Conservation (phyloP, 2,888 invertebrate genomes). For the Lepidochrysops patricia region DNA sequence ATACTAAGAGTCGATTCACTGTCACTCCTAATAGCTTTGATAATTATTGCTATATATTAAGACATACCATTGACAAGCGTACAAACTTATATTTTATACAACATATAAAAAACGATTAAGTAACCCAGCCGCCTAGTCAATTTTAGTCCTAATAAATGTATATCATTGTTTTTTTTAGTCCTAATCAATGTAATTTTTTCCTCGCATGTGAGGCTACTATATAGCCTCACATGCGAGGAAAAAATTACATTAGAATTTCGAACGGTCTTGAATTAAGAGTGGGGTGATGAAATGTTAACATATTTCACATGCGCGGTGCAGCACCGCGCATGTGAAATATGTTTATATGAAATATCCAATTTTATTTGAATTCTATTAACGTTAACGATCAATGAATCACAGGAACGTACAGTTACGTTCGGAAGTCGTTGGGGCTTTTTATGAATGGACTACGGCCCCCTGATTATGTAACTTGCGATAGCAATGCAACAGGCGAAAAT, state of each 20-base stretch:
- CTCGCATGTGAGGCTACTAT: no score
- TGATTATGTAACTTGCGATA: no score
- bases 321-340: background rate
- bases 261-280: background rate
- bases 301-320: background rate
- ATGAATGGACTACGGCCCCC: background rate
- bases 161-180: no score
- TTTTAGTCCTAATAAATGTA: no score
- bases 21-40: no score
- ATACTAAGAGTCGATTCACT: no score
- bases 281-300: background rate
- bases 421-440: background rate
- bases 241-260: background rate
- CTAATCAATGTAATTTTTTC: no score
- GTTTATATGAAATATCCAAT: background rate
- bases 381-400: background rate
- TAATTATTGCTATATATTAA: no score
- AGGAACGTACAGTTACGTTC: background rate
- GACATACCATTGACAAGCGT: no score
- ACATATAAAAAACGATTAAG: no score
- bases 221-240: background rate
- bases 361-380: background rate
- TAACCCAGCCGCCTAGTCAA: no score
- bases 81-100: no score
- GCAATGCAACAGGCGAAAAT: background rate